Conservation (phyloP, 2,113 vertebrate species). For the Rissa tridactyla region DNA sequence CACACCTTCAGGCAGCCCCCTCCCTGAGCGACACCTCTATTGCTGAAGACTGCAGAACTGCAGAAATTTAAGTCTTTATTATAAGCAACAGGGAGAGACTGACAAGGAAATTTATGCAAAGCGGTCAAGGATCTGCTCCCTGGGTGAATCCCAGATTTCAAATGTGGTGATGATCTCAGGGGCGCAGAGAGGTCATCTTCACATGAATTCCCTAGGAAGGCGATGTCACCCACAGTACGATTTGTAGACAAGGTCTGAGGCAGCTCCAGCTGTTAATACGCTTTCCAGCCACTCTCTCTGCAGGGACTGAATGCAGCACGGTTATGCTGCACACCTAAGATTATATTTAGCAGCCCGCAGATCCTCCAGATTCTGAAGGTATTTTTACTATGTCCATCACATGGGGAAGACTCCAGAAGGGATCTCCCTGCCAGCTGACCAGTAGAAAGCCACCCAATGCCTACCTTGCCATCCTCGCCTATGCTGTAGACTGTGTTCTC, state of each 20-base stretch:
- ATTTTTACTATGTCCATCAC: background rate
- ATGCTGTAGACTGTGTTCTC: slow-evolving; percentile 96
- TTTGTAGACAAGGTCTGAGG: background rate
- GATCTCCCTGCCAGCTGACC: background rate
- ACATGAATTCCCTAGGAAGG: background rate
- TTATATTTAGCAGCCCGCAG: background rate
- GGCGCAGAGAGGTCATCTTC: background rate
- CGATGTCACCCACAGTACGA: background rate
- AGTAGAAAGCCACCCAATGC: background rate
- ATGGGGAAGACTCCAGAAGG: background rate
- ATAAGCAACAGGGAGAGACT: background rate
- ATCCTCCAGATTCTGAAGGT: background rate
- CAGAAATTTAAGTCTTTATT: background rate
- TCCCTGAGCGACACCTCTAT: background rate
- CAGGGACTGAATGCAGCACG: background rate
- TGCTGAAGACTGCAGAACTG: background rate
- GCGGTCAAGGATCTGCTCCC: background rate
- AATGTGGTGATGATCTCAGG: background rate
- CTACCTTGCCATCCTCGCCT: slow-evolving; percentile 94
- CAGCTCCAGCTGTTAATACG: background rate
- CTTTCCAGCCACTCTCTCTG: background rate
- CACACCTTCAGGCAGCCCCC: background rate
- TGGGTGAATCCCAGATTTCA: background rate
- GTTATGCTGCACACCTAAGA: background rate
- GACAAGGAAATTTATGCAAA: background rate